A percentile compares a stretch with the other conserved stretches of the same genome.
Conservation (phyloP, 2,888 invertebrate species). For the Himalopsyche tibetana region DNA sequence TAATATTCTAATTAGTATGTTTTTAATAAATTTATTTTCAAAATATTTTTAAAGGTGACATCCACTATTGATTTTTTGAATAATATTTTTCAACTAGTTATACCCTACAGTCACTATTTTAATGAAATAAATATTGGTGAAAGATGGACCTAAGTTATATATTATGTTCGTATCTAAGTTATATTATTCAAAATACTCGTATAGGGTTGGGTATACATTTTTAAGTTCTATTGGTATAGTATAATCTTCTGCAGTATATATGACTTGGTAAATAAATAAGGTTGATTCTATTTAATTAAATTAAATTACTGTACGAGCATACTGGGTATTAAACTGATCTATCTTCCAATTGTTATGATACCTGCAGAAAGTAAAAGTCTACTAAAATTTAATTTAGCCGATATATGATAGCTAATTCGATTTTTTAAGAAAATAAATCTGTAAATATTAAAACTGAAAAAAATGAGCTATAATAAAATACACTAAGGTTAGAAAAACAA, state of each 20-base stretch:
- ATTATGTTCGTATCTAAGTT: not conserved
- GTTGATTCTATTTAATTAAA: not conserved
- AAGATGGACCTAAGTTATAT: not conserved
- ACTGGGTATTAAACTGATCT: not conserved
- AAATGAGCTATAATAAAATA: conserved; percentile 22
- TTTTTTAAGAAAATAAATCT: not conserved
- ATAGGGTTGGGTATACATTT: conserved; percentile 9
- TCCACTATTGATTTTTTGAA: not conserved
- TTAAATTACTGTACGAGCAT: conserved; percentile 11
- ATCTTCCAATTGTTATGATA: not conserved
- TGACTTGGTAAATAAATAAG: not conserved
- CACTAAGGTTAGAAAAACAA: conserved; percentile 11
- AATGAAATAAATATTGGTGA: not conserved
- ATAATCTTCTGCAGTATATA: too few relatives aligned
- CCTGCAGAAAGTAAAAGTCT: conserved; percentile 12
- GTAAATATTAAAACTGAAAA: conserved; percentile 22
- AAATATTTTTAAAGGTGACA: not conserved
- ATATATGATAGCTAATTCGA: conserved; percentile 6
- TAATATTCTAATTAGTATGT: not conserved
- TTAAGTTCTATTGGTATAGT: too few relatives aligned
- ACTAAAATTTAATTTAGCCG: conserved; percentile 15
- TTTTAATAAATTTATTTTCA: not conserved
- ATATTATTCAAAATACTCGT: not conserved
- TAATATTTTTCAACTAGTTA: not conserved
- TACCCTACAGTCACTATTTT: not conserved